A percentile compares a stretch with the other conserved stretches of the same genome.
Evolutionary conservation across 2,113 vertebrate genomes (phyloP).

Genomic region (Corythoichthys intestinalis): DNA sequence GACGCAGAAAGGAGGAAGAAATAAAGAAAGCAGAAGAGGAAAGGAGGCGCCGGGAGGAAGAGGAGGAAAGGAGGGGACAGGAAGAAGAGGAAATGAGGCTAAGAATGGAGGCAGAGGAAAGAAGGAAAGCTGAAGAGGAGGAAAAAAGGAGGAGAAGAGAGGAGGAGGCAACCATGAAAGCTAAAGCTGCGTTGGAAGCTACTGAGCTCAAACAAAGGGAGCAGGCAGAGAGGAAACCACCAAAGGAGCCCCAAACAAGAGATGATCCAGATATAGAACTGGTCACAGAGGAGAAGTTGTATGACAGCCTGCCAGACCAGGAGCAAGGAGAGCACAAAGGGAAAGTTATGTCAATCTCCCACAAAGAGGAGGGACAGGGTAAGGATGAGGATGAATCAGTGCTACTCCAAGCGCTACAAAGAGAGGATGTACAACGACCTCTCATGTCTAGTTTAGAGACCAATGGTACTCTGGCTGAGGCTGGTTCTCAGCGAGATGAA

Average conservation of each 20-base stretch:
- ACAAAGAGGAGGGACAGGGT: slow-evolving; percentile 28
- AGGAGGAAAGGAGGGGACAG: slow-evolving; percentile 25
- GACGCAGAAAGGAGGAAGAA: slow-evolving; percentile 48
- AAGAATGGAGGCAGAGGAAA: slow-evolving; percentile 28
- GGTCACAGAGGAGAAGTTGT: slow-evolving; percentile 44
- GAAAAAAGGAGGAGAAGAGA: slow-evolving; percentile 41
- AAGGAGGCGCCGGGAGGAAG: slow-evolving; percentile 16
- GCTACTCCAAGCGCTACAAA: slow-evolving; percentile 7
- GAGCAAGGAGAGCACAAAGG: slow-evolving; percentile 8
- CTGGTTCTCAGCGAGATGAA: slow-evolving; percentile 52
- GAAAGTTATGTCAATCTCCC: slow-evolving; percentile 5
- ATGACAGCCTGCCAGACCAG: slow-evolving; percentile 18
- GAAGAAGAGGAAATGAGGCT: slow-evolving; percentile 33
- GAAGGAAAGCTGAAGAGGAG: slow-evolving; percentile 39
- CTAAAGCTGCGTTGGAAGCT: slow-evolving; percentile 4
- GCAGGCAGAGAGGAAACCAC: slow-evolving; percentile 28
- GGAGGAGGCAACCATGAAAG: slow-evolving; percentile 40
- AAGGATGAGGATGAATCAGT: slow-evolving; percentile 34
- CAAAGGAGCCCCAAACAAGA: slow-evolving; percentile 54
- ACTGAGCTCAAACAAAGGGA: slow-evolving; percentile 39
- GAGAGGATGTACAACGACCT: neutral
- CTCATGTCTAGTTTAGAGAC: slow-evolving; percentile 10
- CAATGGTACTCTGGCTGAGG: slow-evolving; percentile 51
- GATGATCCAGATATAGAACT: slow-evolving; percentile 63
- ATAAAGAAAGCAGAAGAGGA: slow-evolving; percentile 40